Base-by-base conservation (phyloP, 2,888 invertebrate species). In the Achlya flavicornis region DNA sequence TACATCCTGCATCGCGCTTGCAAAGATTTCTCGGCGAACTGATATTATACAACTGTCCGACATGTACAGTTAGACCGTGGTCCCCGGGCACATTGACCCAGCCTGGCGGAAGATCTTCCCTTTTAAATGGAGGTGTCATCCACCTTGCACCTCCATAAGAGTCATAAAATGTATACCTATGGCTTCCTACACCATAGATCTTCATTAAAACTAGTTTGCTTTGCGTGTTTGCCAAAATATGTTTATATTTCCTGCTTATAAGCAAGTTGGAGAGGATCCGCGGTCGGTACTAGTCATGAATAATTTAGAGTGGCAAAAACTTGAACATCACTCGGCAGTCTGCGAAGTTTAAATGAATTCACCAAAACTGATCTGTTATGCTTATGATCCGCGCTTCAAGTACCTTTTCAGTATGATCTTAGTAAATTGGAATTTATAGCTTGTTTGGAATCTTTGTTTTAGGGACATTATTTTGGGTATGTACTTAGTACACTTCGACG, bases 301-400 rank as follows among this genome's bases (percentile, higher is more conserved):
- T 80, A 78, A 81, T 82, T 77, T 76, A 80, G 73, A 74, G 53
- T 19, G 63, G 71, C 74, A 78, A 81, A 81, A 83, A 83, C 82
- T 81, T 79, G 63, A 62, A 60, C 53, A 67, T 66, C 66, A 66
- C 70, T 71, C 75, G 75, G 78, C 75, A 79, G 79, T 80, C 79
- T 79, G 73, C 72, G 60, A 82, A 84, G 78, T 85, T 83, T 77
- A 77, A 81, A 80, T 79, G 70, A 80, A 83, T 84, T 84, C 76
- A 79, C 75, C 79, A 76, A 61, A 75, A 73, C 70, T 75, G 72
- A 79, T 81, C 77, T 77, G 72, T 78, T 78, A 77, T 76, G 69
- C 68, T 74, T 75, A 70, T 72, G 76, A 77, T 79, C 73, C 75
- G 70, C 74, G 71, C 72, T 66, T 57, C 61, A 62, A 74, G 74